phyloP scores from a whole-genome alignment of 2,888 invertebrate genomes.

The Rhimphoctona megacephalus region DNA sequence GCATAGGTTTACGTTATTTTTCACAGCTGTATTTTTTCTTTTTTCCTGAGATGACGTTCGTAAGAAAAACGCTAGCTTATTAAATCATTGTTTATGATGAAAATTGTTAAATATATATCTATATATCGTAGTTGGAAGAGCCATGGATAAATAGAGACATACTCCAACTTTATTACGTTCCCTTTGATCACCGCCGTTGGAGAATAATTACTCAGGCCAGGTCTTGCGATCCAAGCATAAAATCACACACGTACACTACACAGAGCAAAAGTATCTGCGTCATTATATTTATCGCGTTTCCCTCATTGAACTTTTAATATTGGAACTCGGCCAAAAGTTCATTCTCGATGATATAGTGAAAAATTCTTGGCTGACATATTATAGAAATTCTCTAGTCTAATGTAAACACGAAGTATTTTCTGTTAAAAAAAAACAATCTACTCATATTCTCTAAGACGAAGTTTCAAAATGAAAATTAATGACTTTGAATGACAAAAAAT shows the following conservation, averaged over 20 bases:
- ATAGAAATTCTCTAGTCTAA: slow-evolving; percentile 19
- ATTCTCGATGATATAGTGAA: slow-evolving; percentile 24
- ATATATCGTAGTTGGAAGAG: slow-evolving; percentile 1
- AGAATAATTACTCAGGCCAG: slow-evolving; percentile 58
- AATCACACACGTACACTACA: slow-evolving; percentile 1
- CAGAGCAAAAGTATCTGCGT: not conserved
- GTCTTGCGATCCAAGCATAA: slow-evolving; percentile 37
- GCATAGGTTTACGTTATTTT: slow-evolving; percentile 6
- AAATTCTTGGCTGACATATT: slow-evolving; percentile 30
- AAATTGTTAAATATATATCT: not conserved
- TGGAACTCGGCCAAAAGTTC: slow-evolving; percentile 55
- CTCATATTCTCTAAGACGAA: not conserved
- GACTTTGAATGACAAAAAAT: too few species aligned
- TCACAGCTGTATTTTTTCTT: not conserved
- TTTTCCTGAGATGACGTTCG: not conserved
- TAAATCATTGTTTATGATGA: slow-evolving; percentile 30
- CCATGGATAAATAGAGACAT: slow-evolving; percentile 46
- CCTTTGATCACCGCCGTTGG: slow-evolving; percentile 60
- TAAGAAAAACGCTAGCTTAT: not conserved
- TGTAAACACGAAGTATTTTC: not conserved
- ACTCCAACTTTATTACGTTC: slow-evolving; percentile 55
- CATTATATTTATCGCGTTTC: slow-evolving; percentile 60
- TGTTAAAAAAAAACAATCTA: not conserved
- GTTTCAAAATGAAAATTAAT: not conserved
- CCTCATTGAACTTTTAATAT: slow-evolving; percentile 61